A percentile compares a stretch with the other conserved stretches of the same genome.
These are phyloP conservation scores for Hyles vespertilio DNA, from an alignment of 1,140 invertebrate species.

Conservation along the genomic window DNA sequence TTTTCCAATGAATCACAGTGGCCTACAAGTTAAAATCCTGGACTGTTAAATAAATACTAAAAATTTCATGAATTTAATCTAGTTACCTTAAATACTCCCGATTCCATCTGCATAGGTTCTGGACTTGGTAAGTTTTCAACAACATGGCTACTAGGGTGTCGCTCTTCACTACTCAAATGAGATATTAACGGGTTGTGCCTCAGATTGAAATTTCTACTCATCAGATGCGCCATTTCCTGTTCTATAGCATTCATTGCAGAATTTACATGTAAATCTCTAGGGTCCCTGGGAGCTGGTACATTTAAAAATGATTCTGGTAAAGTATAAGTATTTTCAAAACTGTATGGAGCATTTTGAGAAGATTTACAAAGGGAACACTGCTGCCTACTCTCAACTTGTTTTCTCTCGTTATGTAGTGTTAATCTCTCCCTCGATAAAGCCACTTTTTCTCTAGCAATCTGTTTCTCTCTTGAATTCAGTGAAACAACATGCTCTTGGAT, in stretches of 20 bases:
- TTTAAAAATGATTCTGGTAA: conserved; percentile 34
- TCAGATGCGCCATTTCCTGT: conserved; percentile 52
- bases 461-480: conserved; percentile 64
- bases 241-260: conserved; percentile 46
- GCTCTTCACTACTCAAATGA: no score
- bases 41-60: no score
- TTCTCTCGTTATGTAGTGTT: conserved; percentile 63
- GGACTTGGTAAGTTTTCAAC: conserved; percentile 2
- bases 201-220: conserved; percentile 39
- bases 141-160: no score
- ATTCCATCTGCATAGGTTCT: conserved; percentile 21
- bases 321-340: conserved; percentile 29
- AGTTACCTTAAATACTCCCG: conserved; percentile 40
- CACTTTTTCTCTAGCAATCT: conserved; percentile 72
- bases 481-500: conserved; percentile 70
- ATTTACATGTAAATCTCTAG: conserved; percentile 30
- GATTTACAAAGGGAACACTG: conserved; percentile 62
- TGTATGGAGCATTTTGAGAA: conserved; percentile 37
- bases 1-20: no score
- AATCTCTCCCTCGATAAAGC: conserved; percentile 65
- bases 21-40: no score
- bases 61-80: no score
- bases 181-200: conserved; percentile 22
- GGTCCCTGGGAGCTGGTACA: conserved; percentile 37
- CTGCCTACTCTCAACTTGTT: conserved; percentile 52